These are phyloP conservation scores for Lophius americanus DNA, from an alignment of 2,797 vertebrate species.

Conservation along the genomic window DNA sequence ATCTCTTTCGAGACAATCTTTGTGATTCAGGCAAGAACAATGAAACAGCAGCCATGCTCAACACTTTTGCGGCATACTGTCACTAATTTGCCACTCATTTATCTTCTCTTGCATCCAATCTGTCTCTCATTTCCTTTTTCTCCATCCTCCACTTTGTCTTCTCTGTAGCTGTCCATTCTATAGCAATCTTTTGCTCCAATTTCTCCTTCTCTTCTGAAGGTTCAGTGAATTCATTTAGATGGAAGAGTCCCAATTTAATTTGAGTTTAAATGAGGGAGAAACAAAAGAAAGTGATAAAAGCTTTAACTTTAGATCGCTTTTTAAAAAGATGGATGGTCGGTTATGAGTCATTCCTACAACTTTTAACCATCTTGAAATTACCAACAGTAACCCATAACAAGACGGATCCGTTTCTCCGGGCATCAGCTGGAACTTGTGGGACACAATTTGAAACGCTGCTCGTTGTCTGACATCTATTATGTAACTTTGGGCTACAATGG, in stretches of 20 bases:
- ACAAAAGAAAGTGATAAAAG: slow-evolving; percentile 11
- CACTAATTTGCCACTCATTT: slow-evolving; percentile 41
- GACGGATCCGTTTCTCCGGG: no score
- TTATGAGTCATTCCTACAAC: no score
- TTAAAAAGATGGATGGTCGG: no score
- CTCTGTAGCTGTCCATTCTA: no score
- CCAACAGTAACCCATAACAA: no score
- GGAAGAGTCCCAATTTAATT: slow-evolving; percentile 12
- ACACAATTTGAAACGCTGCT: no score
- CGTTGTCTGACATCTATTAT: no score
- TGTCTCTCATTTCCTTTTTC: slow-evolving; percentile 5
- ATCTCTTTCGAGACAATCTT: slow-evolving; percentile 16
- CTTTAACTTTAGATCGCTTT: slow-evolving; percentile 5
- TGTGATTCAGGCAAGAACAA: slow-evolving; percentile 44
- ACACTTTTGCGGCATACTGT: slow-evolving; percentile 49
- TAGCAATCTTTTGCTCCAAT: slow-evolving; percentile 11
- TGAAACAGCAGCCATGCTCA: slow-evolving; percentile 46
- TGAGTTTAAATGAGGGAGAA: slow-evolving; percentile 29
- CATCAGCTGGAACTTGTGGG: no score
- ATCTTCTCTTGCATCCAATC: slow-evolving; percentile 4
- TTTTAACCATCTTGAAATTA: no score
- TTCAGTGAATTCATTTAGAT: slow-evolving; percentile 26
- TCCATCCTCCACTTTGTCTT: background rate
- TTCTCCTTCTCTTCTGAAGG: slow-evolving; percentile 24
- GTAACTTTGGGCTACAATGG: no score